Evolutionary conservation across 2,888 invertebrate species (phyloP).

Genomic region (Euclidia mi): DNA sequence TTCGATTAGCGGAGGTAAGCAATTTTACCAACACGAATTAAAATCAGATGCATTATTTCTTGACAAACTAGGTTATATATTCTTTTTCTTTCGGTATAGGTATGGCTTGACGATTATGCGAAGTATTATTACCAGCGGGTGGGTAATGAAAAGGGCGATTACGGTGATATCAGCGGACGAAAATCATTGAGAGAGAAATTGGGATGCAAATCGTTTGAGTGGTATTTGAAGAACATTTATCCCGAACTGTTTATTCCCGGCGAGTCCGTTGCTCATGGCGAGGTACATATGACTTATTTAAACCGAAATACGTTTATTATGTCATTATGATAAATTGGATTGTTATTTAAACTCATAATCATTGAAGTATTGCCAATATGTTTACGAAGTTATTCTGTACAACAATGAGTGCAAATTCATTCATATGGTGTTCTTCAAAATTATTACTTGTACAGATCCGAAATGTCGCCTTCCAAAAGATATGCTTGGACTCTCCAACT

Average conservation of each 20-base stretch:
- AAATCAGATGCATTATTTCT: too few species aligned
- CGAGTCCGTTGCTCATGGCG: conserved; percentile 98
- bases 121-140: conserved; percentile 99
- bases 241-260: conserved; percentile 99
- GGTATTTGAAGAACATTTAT: conserved; percentile 99
- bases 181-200: conserved; percentile 95
- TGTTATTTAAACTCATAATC: conserved; percentile 16
- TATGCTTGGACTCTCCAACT: conserved; percentile 99
- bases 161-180: conserved; percentile 97
- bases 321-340: conserved; percentile 5
- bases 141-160: conserved; percentile 99
- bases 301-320: neutral
- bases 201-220: conserved; percentile 98
- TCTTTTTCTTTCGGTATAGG: conserved; percentile 80
- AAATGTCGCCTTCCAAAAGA: conserved; percentile 96
- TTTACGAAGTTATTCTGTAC: conserved; percentile 23
- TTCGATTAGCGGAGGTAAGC: conserved; percentile 96
- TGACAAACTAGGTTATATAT: too few species aligned
- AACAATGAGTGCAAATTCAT: conserved; percentile 72
- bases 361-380: conserved; percentile 6
- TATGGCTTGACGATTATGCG: conserved; percentile 99
- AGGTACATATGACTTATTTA: conserved; percentile 91
- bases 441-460: conserved; percentile 92
- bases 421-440: conserved; percentile 73
- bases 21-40: conserved; percentile 6